Evolutionary conservation across 2,797 vertebrate genomes (phyloP), one percentile per base, ranked within the genome.

Genomic region (Sebastes trivittatus): DNA sequence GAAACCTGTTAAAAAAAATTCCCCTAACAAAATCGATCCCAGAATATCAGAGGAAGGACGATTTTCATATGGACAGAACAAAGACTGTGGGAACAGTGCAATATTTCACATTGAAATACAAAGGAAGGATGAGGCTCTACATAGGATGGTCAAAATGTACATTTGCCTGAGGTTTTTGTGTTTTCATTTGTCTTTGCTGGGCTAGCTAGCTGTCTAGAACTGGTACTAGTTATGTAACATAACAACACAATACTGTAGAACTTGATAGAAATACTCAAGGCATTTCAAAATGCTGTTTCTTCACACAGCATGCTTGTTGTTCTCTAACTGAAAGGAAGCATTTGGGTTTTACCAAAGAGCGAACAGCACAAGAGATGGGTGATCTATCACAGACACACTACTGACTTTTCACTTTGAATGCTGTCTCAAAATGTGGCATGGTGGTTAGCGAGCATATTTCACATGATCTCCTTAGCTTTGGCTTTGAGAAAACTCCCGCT

Each of bases 61-160:
- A 16, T 84, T 81, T 77, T 62, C 67, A 75, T 20, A 67, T 8
- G 52, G 78, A 77, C 61, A 88, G 90, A 95, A 93, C 92, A 94
- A 94, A 94, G 85, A 92, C 76, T 80, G 83, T 83, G 93, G 94
- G 94, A 94, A 89, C 85, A 86, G 94, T 96, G 94, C 95, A 96
- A 95, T 96, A 96, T 95, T 93, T 94, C 90, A 95, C 88, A 94
- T 92, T 93, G 88, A 93, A 93, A 93, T 88, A 82, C 80, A 88
- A 87, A 78, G 76, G 84, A 92, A 85, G 83, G 80, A 88, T 23
- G 5, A 78, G 66, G 64, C 56, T 79, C 61, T 64, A 60, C 84
- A 85, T 88, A 87, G 80, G 81, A 84, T 62, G 49, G 80, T 86
- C 70, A 84, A 89, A 89, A 84, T 82, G 77, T 75, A 70, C 58